Evolutionary conservation across 2,113 vertebrate genomes (phyloP), one percentile per base, ranked within the genome.

Genomic region (Nycticryphes semicollaris): DNA sequence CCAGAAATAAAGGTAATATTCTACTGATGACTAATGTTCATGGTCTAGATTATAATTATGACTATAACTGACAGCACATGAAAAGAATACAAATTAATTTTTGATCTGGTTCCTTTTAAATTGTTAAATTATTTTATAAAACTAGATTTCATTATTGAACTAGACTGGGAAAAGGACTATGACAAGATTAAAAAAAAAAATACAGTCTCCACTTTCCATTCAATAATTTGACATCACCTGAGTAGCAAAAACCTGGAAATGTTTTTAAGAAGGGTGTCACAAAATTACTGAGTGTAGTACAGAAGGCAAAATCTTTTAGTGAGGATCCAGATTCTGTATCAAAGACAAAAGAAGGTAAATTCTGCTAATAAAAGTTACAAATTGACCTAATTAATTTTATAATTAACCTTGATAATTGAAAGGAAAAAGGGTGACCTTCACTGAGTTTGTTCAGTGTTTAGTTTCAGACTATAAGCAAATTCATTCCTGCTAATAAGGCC

Each of bases 361-460:
- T 96, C 92, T 95, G 82, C 77, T 89, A 94, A 97, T 96, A 82
- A 96, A 94, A 94, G 63, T 90, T 97, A 94, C 67, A 97, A 97
- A 97, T 67, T 60, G 39, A 93, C 72, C 84, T 96, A 97, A 98
- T 97, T 97, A 95, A 96, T 97, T 97, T 97, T 92, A 94, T 76
- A 97, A 96, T 98, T 97, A 97, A 97, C 89, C 88, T 97, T 97
- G 94, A 94, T 96, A 97, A 97, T 92, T 94, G 75, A 83, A 97
- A 96, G 68, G 89, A 90, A 95, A 97, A 89, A 89, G 27, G 77
- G 70, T 97, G 89, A 97, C 92, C 77, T 97, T 97, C 93, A 93
- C 75, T 93, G 85, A 93, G 84, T 97, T 92, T 97, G 56, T 86
- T 96, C 92, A 95, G 76, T 94, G 74, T 95, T 97, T 94, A 78